phyloP scores from a whole-genome alignment of 2,888 invertebrate genomes.

The Mycalesis mineus region DNA sequence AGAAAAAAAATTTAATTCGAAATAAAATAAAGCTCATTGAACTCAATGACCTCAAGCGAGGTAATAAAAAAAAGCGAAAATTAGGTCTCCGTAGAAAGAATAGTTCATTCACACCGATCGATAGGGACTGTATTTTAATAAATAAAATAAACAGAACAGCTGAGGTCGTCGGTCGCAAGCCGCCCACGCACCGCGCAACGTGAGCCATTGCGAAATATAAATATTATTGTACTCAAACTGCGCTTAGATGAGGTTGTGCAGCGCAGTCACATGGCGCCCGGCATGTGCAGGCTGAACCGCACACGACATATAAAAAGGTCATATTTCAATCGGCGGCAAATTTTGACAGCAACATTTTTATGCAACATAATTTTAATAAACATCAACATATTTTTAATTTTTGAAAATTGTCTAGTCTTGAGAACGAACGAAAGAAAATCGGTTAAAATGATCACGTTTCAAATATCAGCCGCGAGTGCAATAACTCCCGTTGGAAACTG shows the following conservation, averaged over 20 bases:
- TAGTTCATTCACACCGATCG: constrained; percentile 24
- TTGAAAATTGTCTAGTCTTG: too few relatives aligned
- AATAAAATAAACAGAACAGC: constrained; percentile 31
- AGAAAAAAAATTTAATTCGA: constrained; percentile 51
- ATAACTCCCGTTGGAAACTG: constrained; percentile 15
- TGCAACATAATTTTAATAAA: too few relatives aligned
- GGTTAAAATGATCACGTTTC: neutral
- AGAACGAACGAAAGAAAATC: too few relatives aligned
- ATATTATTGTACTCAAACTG: constrained; percentile 37
- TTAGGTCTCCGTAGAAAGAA: neutral
- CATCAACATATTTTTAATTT: too few relatives aligned
- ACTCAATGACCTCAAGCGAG: constrained; percentile 37
- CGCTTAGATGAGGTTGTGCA: constrained; percentile 24
- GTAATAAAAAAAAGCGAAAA: neutral
- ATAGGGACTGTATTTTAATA: constrained; percentile 31
- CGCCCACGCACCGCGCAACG: constrained; percentile 44
- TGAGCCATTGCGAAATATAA: constrained; percentile 47
- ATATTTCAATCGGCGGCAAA: too few relatives aligned
- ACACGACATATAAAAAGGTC: too few relatives aligned
- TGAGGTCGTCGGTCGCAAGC: constrained; percentile 31
- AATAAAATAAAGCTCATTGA: constrained; percentile 31
- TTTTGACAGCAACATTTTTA: too few relatives aligned
- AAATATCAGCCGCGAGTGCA: neutral
- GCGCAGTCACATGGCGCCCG: constrained; percentile 33
- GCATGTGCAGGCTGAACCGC: constrained; percentile 14